Percentiles rank a stretch among this genome's conserved stretches.
These are phyloP conservation scores for Caenorhabditis inopinata DNA, from an alignment of 1,140 invertebrate species.

Conservation along the genomic window DNA sequence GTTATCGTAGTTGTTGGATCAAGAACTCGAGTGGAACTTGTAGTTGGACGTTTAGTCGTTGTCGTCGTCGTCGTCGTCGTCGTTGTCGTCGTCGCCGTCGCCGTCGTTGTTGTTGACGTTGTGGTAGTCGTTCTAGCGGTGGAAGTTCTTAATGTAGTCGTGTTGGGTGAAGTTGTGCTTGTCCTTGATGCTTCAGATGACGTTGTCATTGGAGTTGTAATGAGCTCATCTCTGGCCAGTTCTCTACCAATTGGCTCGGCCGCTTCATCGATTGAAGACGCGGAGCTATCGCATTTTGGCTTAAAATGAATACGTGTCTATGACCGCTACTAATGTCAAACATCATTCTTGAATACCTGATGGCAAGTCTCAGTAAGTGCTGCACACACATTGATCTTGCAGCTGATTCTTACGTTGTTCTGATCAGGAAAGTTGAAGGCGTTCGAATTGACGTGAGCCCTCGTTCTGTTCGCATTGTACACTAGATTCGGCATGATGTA, in stretches of 20 bases:
- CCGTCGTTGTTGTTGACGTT: slow-evolving; percentile 18
- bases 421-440: slow-evolving; percentile 65
- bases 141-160: slow-evolving; percentile 2
- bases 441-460: slow-evolving; percentile 57
- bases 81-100: slow-evolving; percentile 32
- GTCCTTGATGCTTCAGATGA: neutral
- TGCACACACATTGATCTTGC: slow-evolving; percentile 59
- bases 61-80: slow-evolving; percentile 46
- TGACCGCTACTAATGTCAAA: neutral
- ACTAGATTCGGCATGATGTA: slow-evolving; percentile 59
- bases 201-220: slow-evolving; percentile 34
- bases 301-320: too few relatives aligned
- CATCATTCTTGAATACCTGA: neutral
- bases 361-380: slow-evolving; percentile 47
- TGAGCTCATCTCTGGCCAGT: slow-evolving; percentile 53
- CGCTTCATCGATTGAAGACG: slow-evolving; percentile 26
- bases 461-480: slow-evolving; percentile 54
- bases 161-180: neutral
- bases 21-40: neutral
- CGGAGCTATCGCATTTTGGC: slow-evolving; percentile 54
- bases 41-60: slow-evolving; percentile 25
- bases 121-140: slow-evolving; percentile 30
- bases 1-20: neutral
- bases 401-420: slow-evolving; percentile 57
- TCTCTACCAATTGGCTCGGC: slow-evolving; percentile 42